Evolutionary conservation across 2,888 invertebrate genomes (phyloP).

Genomic region (Cactoblastis cactorum): DNA sequence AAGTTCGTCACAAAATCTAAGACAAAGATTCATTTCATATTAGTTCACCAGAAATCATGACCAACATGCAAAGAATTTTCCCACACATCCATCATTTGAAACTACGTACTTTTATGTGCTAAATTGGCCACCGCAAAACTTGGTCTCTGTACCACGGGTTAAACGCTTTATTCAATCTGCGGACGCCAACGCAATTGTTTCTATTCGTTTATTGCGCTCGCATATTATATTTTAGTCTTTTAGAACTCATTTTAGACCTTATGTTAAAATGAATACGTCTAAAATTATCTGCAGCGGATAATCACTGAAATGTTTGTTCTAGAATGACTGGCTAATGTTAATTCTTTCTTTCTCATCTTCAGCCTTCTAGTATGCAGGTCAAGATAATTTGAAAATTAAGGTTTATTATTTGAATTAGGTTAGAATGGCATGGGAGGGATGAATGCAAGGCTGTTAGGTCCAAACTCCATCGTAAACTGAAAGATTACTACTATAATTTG

Average conservation of each 20-base stretch:
- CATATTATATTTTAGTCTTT: slow-evolving; percentile 23
- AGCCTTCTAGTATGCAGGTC: slow-evolving; percentile 31
- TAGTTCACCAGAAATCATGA: not conserved
- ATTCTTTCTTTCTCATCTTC: slow-evolving; percentile 15
- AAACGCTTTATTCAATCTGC: slow-evolving; percentile 69
- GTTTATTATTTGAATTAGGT: not conserved
- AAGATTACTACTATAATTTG: no score
- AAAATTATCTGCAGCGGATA: slow-evolving; percentile 17
- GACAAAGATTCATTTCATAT: no score
- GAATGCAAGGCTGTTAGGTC: no score
- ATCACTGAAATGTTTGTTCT: no score
- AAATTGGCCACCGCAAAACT: slow-evolving; percentile 10
- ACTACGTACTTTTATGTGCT: slow-evolving; percentile 1
- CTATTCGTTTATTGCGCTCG: slow-evolving; percentile 43
- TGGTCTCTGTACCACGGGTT: slow-evolving; percentile 33
- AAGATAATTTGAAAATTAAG: slow-evolving; percentile 30
- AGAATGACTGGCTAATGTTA: not conserved
- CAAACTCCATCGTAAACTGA: no score
- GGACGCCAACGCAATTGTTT: slow-evolving; percentile 64
- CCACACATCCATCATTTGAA: not conserved
- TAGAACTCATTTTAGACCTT: slow-evolving; percentile 34
- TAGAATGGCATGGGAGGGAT: not conserved
- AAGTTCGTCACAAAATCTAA: no score
- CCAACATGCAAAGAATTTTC: not conserved
- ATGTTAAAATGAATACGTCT: slow-evolving; percentile 28